phyloP scores from a whole-genome alignment of 2,113 vertebrate genomes.

The Ellobius talpinus region DNA sequence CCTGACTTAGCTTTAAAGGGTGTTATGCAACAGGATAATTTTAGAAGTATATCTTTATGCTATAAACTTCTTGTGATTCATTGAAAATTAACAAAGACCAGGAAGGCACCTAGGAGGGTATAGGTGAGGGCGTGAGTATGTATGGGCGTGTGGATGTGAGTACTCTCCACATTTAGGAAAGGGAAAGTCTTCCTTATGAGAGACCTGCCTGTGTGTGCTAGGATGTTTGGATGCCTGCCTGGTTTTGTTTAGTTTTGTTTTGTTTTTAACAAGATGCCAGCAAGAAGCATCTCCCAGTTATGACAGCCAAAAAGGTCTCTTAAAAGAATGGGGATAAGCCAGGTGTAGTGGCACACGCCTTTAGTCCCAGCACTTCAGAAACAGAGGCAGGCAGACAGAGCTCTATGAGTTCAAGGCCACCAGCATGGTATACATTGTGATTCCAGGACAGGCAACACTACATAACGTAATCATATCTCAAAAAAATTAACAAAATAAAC shows the following conservation, averaged over 20 bases:
- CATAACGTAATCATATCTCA: background rate
- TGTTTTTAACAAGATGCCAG: background rate
- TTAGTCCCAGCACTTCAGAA: background rate
- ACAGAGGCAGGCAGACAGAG: background rate
- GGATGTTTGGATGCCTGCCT: background rate
- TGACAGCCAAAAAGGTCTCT: background rate
- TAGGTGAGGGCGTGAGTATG: background rate
- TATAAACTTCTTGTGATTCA: slow-evolving; percentile 56
- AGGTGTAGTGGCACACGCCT: fast-evolving
- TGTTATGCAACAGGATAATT: slow-evolving; percentile 42
- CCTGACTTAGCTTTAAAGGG: slow-evolving; percentile 21
- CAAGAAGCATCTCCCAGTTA: background rate
- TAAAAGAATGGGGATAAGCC: background rate
- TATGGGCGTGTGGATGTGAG: background rate
- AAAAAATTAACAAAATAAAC: background rate
- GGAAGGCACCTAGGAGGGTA: background rate
- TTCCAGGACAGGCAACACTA: background rate
- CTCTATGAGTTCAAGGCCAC: background rate
- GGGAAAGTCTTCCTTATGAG: background rate
- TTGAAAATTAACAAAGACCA: slow-evolving; percentile 27
- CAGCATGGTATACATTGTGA: background rate
- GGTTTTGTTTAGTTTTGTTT: no score
- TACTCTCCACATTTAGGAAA: background rate
- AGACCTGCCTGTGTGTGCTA: background rate
- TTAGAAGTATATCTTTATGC: slow-evolving; percentile 34